Percentiles rank a stretch among this genome's conserved stretches.
These are phyloP conservation scores for Melieria omissa DNA, from an alignment of 2,888 invertebrate genomes.

Conservation along the genomic window DNA sequence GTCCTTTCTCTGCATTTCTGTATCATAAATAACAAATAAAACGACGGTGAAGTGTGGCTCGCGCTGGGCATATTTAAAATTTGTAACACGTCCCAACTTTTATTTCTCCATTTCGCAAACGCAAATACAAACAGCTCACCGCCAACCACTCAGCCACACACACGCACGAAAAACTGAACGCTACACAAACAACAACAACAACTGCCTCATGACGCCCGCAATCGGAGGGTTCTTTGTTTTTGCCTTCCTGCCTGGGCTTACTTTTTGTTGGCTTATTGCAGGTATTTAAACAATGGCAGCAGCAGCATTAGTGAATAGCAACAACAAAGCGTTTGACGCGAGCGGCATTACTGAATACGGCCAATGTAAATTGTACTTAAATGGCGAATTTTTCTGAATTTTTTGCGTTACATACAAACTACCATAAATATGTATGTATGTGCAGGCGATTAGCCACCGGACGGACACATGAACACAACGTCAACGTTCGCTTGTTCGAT, in stretches of 20 bases:
- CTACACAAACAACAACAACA: too few species aligned
- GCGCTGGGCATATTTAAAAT: slow-evolving; percentile 41
- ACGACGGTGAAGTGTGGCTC: too few species aligned
- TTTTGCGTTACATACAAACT: not conserved
- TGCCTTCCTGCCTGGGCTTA: not conserved
- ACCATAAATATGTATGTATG: not conserved
- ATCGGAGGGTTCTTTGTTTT: too few species aligned
- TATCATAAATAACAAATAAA: too few species aligned
- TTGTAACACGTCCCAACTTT: slow-evolving; percentile 56
- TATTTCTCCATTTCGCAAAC: slow-evolving; percentile 53
- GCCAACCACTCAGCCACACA: not conserved
- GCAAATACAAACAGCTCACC: not conserved
- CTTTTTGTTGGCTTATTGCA: not conserved
- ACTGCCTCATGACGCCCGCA: too few species aligned
- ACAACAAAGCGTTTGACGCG: not conserved
- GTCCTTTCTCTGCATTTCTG: too few species aligned
- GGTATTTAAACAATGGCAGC: not conserved
- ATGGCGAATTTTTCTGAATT: not conserved
- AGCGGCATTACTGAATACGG: slow-evolving; percentile 2
- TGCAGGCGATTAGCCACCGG: not conserved
- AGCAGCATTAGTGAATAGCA: not conserved
- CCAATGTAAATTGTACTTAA: slow-evolving; percentile 14
- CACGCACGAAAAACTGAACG: not conserved
- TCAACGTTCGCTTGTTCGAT: too few species aligned
- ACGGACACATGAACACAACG: too few species aligned